phyloP scores from a whole-genome alignment of 2,797 vertebrate species.

The Spinibarbus caldwelli region DNA sequence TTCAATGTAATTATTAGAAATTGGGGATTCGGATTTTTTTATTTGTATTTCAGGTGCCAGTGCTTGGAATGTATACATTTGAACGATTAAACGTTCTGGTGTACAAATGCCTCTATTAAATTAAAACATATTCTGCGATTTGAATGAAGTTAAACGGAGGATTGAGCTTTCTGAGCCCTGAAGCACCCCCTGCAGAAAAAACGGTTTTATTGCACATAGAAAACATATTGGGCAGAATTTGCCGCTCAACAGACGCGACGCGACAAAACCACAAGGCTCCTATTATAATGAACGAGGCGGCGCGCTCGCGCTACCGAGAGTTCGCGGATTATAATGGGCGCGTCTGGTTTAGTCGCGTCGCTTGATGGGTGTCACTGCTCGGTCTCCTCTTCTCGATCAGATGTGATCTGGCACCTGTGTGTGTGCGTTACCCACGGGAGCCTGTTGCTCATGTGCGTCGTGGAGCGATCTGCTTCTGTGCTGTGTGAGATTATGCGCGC shows the following conservation, averaged over 20 bases:
- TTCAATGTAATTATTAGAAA: not conserved
- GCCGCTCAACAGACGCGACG: not conserved
- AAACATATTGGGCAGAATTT: not conserved
- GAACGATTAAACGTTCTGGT: not conserved
- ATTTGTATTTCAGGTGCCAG: too few species aligned
- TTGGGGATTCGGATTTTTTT: not conserved
- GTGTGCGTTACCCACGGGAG: constrained; percentile 52
- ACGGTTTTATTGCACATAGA: fast-evolving
- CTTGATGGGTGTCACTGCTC: not conserved
- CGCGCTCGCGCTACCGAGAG: not conserved
- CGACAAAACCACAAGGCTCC: not conserved
- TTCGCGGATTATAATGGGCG: not conserved
- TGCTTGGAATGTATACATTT: not conserved
- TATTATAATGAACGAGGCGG: not conserved
- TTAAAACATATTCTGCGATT: not conserved
- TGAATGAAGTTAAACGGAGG: not conserved
- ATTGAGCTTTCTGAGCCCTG: not conserved
- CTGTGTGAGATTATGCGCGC: not conserved
- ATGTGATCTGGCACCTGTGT: constrained; percentile 67
- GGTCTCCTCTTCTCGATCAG: constrained; percentile 40
- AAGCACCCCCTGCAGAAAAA: not conserved
- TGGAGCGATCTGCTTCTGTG: constrained; percentile 15
- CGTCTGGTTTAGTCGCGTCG: constrained; percentile 19
- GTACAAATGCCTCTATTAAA: not conserved
- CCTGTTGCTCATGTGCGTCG: constrained; percentile 52